Percentiles rank a stretch among this genome's conserved stretches.
These are phyloP conservation scores for Axis porcinus DNA, from an alignment of 2,113 vertebrate species.

Conservation along the genomic window DNA sequence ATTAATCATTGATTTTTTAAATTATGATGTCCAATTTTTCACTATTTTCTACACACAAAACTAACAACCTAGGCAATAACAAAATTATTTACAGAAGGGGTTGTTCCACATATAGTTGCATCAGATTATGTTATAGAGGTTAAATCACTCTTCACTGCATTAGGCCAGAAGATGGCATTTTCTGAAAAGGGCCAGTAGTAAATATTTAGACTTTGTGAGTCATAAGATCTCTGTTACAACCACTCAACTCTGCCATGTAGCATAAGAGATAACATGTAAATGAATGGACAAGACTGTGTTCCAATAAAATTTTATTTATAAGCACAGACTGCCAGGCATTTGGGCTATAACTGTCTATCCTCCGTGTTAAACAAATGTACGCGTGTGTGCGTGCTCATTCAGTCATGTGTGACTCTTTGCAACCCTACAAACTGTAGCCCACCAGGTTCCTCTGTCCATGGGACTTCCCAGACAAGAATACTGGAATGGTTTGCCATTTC, in stretches of 20 bases:
- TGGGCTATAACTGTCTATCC: neutral
- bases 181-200: neutral
- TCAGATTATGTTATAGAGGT: rapidly evolving
- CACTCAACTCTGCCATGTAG: neutral
- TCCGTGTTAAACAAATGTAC: neutral
- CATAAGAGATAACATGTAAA: neutral
- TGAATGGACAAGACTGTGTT: neutral
- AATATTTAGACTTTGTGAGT: neutral
- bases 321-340: neutral
- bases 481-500: neutral
- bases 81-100: neutral
- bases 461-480: neutral
- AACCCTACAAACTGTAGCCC: neutral
- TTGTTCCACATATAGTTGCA: rapidly evolving
- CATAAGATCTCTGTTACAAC: neutral
- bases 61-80: neutral
- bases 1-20: neutral
- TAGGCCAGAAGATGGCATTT: no score
- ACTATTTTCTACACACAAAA: neutral
- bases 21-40: neutral
- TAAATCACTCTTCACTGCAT: neutral
- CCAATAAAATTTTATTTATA: neutral
- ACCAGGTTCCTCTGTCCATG: neutral
- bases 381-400: neutral
- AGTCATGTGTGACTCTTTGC: neutral